Evolutionary conservation across 2,888 invertebrate genomes (phyloP), one percentile per base, ranked within the genome.

Genomic region (Lissocephala sabroskyi): DNA sequence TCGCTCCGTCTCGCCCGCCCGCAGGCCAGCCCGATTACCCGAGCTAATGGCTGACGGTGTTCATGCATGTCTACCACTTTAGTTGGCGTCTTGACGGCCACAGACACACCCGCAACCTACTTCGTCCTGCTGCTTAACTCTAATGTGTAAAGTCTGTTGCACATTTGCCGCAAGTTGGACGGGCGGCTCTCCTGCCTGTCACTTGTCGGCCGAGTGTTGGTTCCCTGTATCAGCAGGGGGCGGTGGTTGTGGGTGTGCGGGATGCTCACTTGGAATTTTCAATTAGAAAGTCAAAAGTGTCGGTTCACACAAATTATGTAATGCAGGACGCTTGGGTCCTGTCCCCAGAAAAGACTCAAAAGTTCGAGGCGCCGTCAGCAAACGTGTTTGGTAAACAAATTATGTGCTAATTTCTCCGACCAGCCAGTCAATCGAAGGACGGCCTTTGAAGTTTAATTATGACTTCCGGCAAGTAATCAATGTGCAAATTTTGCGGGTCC

Each of bases 331-430:
- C n/a, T n/a, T 23, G 23, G 3, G 23, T 23, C 7, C 23, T 23
- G 23, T 7, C 23, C 23, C 23, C 3, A 23, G 7, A 23, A 23
- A n/a, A n/a, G 7, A 23, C 23, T 23, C 23, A 23, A 23, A 23
- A 23, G 23, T 23, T 32, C 17, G 16, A 33, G 17, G 16, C n/a
- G 36, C 64, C 65, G n/a, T 64, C 71, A 71, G 23, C 14, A 50
- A 59, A 68, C 68, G 71, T 70, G 71, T 70, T 70, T 65, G 64
- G 65, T 70, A 71, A 70, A 71, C 68, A 70, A 70, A 70, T 70
- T 62, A 71, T 64, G 68, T 70, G 68, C 56, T 70, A 64, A 68
- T 71, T 71, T 64, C 54, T n/a, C n/a, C n/a, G n/a, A n/a, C n/a
- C n/a, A n/a, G n/a, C n/a, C n/a, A n/a, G n/a, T n/a, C n/a, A n/a